Evolutionary conservation across 1,140 invertebrate genomes (phyloP).

Genomic region (Drosophila seguyi): DNA sequence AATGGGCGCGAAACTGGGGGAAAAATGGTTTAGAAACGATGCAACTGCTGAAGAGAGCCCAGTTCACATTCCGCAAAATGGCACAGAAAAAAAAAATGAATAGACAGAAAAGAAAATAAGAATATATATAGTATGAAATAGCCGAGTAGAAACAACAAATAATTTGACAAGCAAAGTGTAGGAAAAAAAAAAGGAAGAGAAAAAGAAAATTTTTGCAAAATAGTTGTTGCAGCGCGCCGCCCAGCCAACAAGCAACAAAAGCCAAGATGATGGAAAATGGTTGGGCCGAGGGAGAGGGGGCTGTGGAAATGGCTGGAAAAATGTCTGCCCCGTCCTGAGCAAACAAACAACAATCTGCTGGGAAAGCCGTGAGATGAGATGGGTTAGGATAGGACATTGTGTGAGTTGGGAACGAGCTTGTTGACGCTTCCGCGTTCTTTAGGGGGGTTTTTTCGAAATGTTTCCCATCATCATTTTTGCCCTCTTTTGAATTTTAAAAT

Average conservation of each 20-base stretch:
- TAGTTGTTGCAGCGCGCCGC: slow-evolving; percentile 37
- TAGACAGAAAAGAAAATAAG: not conserved
- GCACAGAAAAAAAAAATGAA: slow-evolving; percentile 9
- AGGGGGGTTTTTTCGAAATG: not conserved
- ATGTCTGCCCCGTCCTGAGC: slow-evolving; percentile 38
- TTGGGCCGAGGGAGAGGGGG: not conserved
- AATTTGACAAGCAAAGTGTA: slow-evolving; percentile 57
- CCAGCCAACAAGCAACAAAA: slow-evolving; percentile 8
- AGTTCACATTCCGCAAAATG: slow-evolving; percentile 31
- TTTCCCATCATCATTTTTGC: not conserved
- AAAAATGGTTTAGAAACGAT: slow-evolving; percentile 27
- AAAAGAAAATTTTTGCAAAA: slow-evolving; percentile 41
- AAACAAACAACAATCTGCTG: slow-evolving; percentile 63
- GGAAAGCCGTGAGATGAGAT: slow-evolving; percentile 22
- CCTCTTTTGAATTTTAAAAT: not conserved
- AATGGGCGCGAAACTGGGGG: slow-evolving; percentile 39
- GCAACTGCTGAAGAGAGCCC: slow-evolving; percentile 10
- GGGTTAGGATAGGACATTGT: not conserved
- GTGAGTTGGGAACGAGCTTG: slow-evolving; percentile 10
- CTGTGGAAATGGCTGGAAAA: slow-evolving; percentile 28
- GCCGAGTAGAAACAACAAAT: slow-evolving; percentile 41
- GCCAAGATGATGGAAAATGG: slow-evolving; percentile 29
- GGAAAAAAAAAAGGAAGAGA: slow-evolving; percentile 12
- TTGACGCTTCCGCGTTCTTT: slow-evolving; percentile 34
- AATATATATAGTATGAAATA: slow-evolving; percentile 12